phyloP scores from a whole-genome alignment of 2,113 vertebrate genomes.

The Dolichallabes microphthalmus region DNA sequence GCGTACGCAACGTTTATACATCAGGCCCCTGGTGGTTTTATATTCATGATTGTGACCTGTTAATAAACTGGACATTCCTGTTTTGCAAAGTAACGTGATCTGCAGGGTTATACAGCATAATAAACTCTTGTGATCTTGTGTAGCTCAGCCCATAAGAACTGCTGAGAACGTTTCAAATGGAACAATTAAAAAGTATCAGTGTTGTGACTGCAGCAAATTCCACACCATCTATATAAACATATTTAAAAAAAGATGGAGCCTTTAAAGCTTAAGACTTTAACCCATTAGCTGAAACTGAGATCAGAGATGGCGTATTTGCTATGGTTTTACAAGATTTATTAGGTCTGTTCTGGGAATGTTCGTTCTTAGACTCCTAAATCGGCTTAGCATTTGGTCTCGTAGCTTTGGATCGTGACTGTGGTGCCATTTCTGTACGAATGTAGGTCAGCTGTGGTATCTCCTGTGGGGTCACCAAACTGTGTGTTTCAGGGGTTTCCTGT shows the following conservation, averaged over 20 bases:
- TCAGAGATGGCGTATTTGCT: background rate
- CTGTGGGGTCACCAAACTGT: background rate
- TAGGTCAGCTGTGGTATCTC: background rate
- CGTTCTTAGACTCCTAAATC: background rate
- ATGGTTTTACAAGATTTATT: background rate
- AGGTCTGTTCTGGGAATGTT: background rate
- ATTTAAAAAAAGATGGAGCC: background rate
- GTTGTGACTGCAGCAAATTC: no score
- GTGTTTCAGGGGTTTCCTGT: background rate
- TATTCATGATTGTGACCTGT: background rate
- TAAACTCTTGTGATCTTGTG: background rate
- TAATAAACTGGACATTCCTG: background rate
- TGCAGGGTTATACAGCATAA: background rate
- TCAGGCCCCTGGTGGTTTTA: background rate
- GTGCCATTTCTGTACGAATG: background rate
- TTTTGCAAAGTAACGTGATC: background rate
- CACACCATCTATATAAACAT: background rate
- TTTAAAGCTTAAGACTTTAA: slow-evolving; percentile 20
- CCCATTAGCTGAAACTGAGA: background rate
- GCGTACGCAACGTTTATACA: no score
- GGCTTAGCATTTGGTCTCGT: background rate
- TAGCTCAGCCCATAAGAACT: background rate
- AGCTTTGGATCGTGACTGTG: background rate
- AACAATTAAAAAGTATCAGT: no score
- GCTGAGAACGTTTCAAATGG: background rate